These are phyloP conservation scores for Aphis craccivora DNA, from an alignment of 1,140 invertebrate species.

Conservation along the genomic window DNA sequence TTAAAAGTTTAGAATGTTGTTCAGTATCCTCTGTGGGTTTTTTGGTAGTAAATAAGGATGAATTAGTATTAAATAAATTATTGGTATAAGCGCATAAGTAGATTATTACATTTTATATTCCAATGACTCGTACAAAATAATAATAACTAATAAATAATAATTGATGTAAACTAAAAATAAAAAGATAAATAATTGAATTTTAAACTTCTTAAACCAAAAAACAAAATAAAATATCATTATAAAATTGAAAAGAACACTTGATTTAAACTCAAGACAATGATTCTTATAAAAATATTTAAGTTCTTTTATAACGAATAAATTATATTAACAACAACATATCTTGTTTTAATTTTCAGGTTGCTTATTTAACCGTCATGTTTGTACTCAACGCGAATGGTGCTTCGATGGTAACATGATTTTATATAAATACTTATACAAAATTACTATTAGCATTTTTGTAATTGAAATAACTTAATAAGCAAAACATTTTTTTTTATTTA, in stretches of 20 bases:
- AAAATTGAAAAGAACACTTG: background rate
- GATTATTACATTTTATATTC: too few species aligned
- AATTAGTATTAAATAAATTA: background rate
- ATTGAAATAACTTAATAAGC: background rate
- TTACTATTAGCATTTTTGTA: background rate
- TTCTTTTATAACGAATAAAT: background rate
- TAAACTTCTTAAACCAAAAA: background rate
- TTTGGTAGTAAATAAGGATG: background rate
- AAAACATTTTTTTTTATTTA: background rate
- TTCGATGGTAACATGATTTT: slow-evolving; percentile 27
- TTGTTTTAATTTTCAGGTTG: slow-evolving; percentile 50
- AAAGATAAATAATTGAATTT: background rate
- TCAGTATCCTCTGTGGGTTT: background rate
- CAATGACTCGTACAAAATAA: background rate
- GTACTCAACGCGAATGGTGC: slow-evolving; percentile 39
- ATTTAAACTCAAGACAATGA: background rate
- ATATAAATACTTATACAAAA: too few species aligned
- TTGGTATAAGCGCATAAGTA: background rate
- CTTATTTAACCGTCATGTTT: slow-evolving; percentile 43
- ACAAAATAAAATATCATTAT: background rate
- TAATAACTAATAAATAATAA: background rate
- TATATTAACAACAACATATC: background rate
- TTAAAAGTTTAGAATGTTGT: background rate
- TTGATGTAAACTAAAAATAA: background rate
- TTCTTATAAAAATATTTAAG: background rate